Evolutionary conservation across 2,888 invertebrate species (phyloP).

Genomic region (Drosophila paracracens): DNA sequence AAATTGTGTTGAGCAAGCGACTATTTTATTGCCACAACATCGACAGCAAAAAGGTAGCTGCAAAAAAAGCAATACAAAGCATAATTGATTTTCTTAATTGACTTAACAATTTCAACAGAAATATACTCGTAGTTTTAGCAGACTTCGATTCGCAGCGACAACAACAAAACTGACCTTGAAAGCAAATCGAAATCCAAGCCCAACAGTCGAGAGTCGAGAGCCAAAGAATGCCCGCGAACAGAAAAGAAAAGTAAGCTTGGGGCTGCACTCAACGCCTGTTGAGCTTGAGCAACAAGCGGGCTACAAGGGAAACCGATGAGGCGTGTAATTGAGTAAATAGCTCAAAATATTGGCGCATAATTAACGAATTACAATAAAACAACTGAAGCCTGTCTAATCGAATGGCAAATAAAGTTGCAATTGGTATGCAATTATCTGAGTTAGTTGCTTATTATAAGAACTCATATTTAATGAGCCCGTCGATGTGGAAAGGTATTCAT

Average conservation of each 20-base stretch:
- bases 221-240: conserved; percentile 54
- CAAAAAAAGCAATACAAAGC: conserved; percentile 45
- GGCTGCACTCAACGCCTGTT: conserved; percentile 36
- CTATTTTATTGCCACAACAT: conserved; percentile 56
- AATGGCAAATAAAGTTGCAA: conserved; percentile 20
- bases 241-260: conserved; percentile 51
- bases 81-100: conserved; percentile 74
- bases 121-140: conserved; percentile 3
- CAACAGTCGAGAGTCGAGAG: conserved; percentile 18
- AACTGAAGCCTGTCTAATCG: conserved; percentile 51
- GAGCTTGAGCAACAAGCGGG: conserved; percentile 2
- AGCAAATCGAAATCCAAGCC: conserved; percentile 27
- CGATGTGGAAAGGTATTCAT: conserved; percentile 1
- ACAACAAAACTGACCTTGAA: conserved; percentile 72
- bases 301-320: conserved; percentile 34
- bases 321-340: conserved; percentile 59
- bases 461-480: background rate
- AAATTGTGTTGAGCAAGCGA: conserved; percentile 65
- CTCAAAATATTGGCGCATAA: conserved; percentile 54
- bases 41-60: conserved; percentile 46
- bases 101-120: conserved; percentile 72
- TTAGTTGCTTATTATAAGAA: conserved; percentile 8
- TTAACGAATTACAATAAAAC: conserved; percentile 52
- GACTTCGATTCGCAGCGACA: conserved; percentile 45
- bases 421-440: background rate